Conservation (phyloP, 1,140 invertebrate genomes). For the Eueides isabella region DNA sequence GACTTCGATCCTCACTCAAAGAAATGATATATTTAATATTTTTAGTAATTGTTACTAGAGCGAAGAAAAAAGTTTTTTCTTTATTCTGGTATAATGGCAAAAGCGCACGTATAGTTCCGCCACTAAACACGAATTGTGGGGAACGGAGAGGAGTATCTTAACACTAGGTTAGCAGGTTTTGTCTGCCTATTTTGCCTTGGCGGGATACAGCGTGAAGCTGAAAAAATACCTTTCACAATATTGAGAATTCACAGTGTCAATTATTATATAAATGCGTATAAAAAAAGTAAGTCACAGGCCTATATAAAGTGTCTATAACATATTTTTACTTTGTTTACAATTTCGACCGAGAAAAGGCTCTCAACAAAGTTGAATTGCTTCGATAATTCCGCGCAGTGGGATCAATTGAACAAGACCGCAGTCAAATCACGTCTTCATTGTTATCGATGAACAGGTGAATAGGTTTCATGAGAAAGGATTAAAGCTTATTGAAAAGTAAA, state of each 20-base stretch:
- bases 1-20: no score
- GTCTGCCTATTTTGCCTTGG: no score
- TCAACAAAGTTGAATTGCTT: slow-evolving; percentile 7
- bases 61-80: no score
- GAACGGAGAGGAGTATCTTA: no score
- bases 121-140: no score
- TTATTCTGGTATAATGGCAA: no score
- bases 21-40: no score
- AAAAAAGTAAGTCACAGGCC: neutral
- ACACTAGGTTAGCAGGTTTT: no score
- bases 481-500: slow-evolving; percentile 2
- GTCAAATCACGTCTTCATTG: slow-evolving; percentile 6
- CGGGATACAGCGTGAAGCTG: no score
- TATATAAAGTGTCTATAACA: neutral
- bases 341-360: neutral
- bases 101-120: no score
- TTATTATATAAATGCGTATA: neutral
- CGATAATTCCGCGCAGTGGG: neutral
- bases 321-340: neutral
- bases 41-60: no score
- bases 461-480: neutral
- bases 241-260: neutral
- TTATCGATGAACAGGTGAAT: neutral
- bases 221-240: no score
- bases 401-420: neutral